Conservation (phyloP, 2,113 vertebrate genomes). For the Myocastor coypus region DNA sequence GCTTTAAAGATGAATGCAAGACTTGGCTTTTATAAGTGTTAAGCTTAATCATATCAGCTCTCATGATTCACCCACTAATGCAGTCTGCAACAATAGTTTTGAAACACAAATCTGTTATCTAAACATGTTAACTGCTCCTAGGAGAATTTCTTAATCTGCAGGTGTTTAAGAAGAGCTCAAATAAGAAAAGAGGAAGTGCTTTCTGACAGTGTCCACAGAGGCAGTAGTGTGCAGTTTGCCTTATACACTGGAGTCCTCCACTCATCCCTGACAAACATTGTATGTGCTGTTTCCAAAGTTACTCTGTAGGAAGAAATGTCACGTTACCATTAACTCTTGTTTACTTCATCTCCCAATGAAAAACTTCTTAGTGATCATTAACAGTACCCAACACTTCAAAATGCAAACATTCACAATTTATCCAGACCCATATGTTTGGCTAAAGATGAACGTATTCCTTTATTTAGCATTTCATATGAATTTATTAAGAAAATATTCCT, state of each 20-base stretch:
- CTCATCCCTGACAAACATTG: neutral
- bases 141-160: neutral
- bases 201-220: conserved; percentile 1
- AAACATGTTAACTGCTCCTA: neutral
- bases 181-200: neutral
- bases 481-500: conserved; percentile 38
- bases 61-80: neutral
- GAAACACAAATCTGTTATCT: conserved; percentile 33
- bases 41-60: neutral
- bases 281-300: neutral
- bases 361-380: conserved; percentile 38
- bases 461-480: conserved; percentile 41
- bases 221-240: neutral
- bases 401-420: conserved; percentile 44
- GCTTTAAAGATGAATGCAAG: neutral
- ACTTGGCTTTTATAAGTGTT: neutral
- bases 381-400: conserved; percentile 18
- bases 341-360: conserved; percentile 14
- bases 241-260: neutral
- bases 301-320: neutral
- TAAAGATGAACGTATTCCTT: conserved; percentile 55
- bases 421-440: conserved; percentile 43
- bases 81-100: conserved; percentile 5
- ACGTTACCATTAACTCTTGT: neutral
- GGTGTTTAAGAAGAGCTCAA: conserved; percentile 1